These are phyloP conservation scores for Uropsilus gracilis DNA, from an alignment of 2,113 vertebrate species.

Conservation along the genomic window DNA sequence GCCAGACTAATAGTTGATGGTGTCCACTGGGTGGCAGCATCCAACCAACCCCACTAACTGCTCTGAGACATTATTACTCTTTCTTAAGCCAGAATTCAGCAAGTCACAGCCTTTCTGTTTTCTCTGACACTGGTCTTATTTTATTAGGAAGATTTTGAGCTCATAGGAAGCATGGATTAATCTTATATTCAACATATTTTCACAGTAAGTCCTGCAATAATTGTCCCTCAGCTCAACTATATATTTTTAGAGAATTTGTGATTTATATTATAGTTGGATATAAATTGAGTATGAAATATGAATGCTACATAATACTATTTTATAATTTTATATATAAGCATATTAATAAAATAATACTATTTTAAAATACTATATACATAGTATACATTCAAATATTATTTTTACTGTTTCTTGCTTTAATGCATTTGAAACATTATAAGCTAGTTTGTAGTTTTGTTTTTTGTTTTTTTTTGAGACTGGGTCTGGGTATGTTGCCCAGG, in stretches of 20 bases:
- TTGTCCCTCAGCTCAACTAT: neutral
- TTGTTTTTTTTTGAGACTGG: no score
- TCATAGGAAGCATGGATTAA: neutral
- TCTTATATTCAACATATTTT: neutral
- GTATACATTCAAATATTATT: neutral
- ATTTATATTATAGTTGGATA: neutral
- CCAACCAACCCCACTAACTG: neutral
- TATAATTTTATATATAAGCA: no score
- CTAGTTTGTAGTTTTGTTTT: no score
- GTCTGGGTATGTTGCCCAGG: no score
- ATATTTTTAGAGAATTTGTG: neutral
- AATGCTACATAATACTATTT: no score
- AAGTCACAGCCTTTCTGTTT: neutral
- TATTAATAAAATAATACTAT: no score
- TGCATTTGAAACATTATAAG: neutral
- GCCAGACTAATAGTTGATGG: neutral
- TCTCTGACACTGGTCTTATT: neutral
- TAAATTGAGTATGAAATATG: neutral
- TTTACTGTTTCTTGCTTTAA: neutral
- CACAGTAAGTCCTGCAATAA: neutral
- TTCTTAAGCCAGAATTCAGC: neutral
- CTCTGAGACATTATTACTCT: neutral
- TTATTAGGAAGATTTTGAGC: neutral
- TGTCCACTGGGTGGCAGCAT: conserved; percentile 56
- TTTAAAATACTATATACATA: no score